These are phyloP conservation scores for Arctopsyche grandis DNA, from an alignment of 1,140 invertebrate species.

Conservation along the genomic window DNA sequence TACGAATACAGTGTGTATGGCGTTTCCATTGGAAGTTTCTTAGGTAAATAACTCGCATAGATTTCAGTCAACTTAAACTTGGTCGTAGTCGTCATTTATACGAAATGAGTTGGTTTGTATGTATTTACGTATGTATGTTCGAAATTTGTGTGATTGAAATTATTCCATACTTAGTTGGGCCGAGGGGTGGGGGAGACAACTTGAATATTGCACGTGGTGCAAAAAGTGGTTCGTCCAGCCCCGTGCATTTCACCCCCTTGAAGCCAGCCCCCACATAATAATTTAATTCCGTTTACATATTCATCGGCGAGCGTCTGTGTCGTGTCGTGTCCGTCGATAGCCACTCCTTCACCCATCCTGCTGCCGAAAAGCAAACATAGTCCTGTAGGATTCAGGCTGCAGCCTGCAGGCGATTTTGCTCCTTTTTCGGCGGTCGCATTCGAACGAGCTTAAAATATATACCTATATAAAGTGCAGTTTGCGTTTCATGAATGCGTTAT, in stretches of 20 bases:
- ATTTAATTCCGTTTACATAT: conserved; percentile 32
- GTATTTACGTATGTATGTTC: not conserved
- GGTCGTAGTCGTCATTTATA: too few relatives aligned
- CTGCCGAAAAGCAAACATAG: conserved; percentile 21
- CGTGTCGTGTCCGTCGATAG: not conserved
- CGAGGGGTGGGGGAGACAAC: too few relatives aligned
- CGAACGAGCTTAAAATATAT: not conserved
- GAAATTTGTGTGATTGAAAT: too few relatives aligned
- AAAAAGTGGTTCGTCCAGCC: not conserved
- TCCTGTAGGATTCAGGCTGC: too few relatives aligned
- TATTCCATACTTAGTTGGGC: too few relatives aligned
- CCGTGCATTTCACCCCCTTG: not conserved
- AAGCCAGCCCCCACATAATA: conserved; percentile 7
- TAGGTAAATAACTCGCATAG: too few relatives aligned
- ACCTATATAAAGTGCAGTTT: not conserved
- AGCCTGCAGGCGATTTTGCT: not conserved
- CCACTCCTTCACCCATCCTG: not conserved
- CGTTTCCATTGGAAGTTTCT: too few relatives aligned
- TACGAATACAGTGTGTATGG: too few relatives aligned
- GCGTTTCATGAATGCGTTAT: not conserved
- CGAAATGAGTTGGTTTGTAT: too few relatives aligned
- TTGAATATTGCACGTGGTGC: not conserved
- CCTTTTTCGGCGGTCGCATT: not conserved
- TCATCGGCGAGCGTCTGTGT: conserved; percentile 24
- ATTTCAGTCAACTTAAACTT: too few relatives aligned